A percentile compares a stretch with the other conserved stretches of the same genome.
Evolutionary conservation across 2,113 vertebrate genomes (phyloP).

Genomic region (Litocranius walleri): DNA sequence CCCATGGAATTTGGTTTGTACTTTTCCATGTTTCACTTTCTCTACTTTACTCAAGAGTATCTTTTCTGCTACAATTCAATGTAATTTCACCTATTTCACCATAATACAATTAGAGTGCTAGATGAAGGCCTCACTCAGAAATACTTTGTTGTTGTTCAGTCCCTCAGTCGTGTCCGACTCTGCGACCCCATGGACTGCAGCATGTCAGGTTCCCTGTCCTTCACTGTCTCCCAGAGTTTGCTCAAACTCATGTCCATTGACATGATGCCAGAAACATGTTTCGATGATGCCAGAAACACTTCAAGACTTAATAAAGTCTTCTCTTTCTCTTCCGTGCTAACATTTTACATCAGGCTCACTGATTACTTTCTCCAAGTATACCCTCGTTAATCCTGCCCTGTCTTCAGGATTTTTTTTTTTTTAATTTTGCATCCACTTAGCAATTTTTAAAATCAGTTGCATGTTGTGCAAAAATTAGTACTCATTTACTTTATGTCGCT

Average conservation of each 20-base stretch:
- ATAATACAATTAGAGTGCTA: background rate
- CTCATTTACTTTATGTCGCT: background rate
- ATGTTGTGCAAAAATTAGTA: background rate
- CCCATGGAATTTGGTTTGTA: background rate
- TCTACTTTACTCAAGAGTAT: background rate
- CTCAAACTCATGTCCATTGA: background rate
- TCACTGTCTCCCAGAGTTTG: background rate
- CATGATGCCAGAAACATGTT: background rate
- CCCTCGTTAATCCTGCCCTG: background rate
- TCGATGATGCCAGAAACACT: background rate
- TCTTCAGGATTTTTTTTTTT: background rate
- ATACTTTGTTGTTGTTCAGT: background rate
- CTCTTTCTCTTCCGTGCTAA: background rate
- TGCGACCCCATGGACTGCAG: background rate
- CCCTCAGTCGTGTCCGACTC: background rate
- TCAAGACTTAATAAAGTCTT: slow-evolving; percentile 7
- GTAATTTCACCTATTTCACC: slow-evolving; percentile 4
- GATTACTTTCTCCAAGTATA: background rate
- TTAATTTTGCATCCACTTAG: background rate
- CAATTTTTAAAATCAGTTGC: background rate
- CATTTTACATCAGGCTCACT: background rate
- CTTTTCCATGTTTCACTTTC: slow-evolving; percentile 15
- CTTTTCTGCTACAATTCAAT: background rate
- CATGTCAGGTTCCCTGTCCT: background rate
- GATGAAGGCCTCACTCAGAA: background rate